Percentiles rank a stretch among this genome's conserved stretches.
phyloP scores from a whole-genome alignment of 1,140 invertebrate genomes.

The Steinernema feltiae region DNA sequence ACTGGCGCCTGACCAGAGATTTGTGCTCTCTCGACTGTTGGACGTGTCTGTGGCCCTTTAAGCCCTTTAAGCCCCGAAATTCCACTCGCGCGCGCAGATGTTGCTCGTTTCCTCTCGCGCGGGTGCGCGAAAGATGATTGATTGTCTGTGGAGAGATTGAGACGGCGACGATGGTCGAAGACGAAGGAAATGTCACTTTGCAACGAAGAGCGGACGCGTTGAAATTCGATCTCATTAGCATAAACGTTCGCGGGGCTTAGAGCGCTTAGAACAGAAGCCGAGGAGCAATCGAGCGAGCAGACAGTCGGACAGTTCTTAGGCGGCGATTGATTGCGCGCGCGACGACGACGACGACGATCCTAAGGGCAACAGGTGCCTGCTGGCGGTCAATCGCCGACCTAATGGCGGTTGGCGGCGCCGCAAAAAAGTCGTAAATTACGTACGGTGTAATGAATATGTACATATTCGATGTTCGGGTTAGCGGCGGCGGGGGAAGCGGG shows the following conservation, averaged over 20 bases:
- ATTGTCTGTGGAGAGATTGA: not conserved
- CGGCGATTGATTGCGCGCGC: not conserved
- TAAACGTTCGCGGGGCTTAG: not conserved
- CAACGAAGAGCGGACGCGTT: not conserved
- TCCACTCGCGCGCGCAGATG: not conserved
- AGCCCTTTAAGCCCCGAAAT: not conserved
- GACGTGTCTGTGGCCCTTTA: not conserved
- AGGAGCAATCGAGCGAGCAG: not conserved
- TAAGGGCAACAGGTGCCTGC: conserved; percentile 3
- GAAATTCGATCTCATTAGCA: conserved; percentile 10
- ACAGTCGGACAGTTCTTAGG: not conserved
- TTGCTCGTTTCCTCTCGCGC: conserved; percentile 6
- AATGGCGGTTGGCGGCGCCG: conserved; percentile 1
- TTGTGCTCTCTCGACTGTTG: conserved; percentile 2
- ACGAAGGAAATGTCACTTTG: not conserved
- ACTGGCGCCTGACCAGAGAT: not conserved
- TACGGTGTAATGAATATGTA: not conserved
- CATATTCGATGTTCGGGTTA: not conserved
- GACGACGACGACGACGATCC: too few relatives aligned
- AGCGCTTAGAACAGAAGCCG: not conserved
- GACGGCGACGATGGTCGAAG: not conserved
- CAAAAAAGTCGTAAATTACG: conserved; percentile 14
- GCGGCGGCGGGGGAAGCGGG: too few relatives aligned
- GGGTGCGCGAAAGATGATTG: not conserved
- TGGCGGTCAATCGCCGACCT: conserved; percentile 6